Evolutionary conservation across 2,888 invertebrate species (phyloP), one percentile per base, ranked within the genome.

Genomic region (Rhagophthalmus giganteus): DNA sequence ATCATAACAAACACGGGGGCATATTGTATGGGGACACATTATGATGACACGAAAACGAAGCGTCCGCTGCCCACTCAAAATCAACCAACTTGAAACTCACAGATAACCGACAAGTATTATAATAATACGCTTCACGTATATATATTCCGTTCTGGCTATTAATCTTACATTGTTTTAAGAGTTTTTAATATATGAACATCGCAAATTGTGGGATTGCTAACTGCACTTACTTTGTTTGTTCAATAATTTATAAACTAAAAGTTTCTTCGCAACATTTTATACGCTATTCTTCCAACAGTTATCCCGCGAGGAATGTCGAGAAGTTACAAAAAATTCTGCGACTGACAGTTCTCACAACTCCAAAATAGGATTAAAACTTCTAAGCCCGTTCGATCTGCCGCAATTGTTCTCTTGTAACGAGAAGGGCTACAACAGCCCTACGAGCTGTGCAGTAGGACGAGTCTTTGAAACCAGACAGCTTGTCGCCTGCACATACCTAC

Each of bases 21-120:
- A 50, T 54, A 54, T 46, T 54, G 54, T 50, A 48, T 53, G 41
- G 41, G 33, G 38, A 33, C 39, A 41, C 52, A 52, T 52, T 52
- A 52, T 46, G 47, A 53, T 53, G 53, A 53, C 53, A 53, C 47
- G 48, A 42, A 39, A 44, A 48, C 38, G 15, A 32, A 48, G 34
- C 25, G 42, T 44, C 38, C 48, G 46, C 40, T 54, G 54, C 46
- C 54, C 54, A 54, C 54, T 54, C 54, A 48, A 48, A 54, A 32
- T 39, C 54, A 54, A 50, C 54, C 54, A 37, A 50, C 46, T 54
- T 50, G 54, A 54, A 54, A 54, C 54, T 15, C 16, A 20, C 15
- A 40, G 54, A 54, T 54, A 54, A 49, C 48, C 27, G 16, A 34
- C 38, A 13, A 28, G 24, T 28, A 11, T 11, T 35, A 11, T 13